These are phyloP conservation scores for Meloe dianella DNA, from an alignment of 2,888 invertebrate species.

Conservation along the genomic window DNA sequence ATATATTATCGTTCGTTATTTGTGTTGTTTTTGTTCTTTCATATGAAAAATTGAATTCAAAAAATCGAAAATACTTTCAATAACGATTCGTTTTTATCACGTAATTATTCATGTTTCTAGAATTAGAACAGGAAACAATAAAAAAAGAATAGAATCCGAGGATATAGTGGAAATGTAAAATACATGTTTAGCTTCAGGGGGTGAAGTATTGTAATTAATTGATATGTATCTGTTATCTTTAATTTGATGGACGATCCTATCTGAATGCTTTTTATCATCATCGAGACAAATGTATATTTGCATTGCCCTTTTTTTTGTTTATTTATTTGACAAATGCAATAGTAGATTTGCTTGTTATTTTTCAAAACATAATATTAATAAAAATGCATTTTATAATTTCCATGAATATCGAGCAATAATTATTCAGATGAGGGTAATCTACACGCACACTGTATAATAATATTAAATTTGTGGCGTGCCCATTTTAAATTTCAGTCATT, in stretches of 20 bases:
- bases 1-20: too few species aligned
- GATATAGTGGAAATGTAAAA: conserved; percentile 34
- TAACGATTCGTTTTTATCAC: not conserved
- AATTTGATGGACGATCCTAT: conserved; percentile 1
- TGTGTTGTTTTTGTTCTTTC: too few species aligned
- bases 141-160: conserved; percentile 20
- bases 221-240: conserved; percentile 6
- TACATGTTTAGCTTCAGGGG: conserved; percentile 27
- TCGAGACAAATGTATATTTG: not conserved
- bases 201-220: conserved; percentile 32
- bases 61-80: not conserved
- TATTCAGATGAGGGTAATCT: conserved; percentile 2
- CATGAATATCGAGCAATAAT: not conserved
- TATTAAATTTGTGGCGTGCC: not conserved
- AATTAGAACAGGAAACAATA: conserved; percentile 6
- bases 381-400: not conserved
- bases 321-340: not conserved
- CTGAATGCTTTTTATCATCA: not conserved
- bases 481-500: not conserved
- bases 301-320: not conserved
- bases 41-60: too few species aligned
- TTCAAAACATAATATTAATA: too few species aligned
- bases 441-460: not conserved
- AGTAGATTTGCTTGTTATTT: not conserved
- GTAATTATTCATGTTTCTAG: not conserved